A percentile compares a stretch with the other conserved stretches of the same genome.
phyloP scores from a whole-genome alignment of 2,113 vertebrate genomes.

The Camelus bactrianus region DNA sequence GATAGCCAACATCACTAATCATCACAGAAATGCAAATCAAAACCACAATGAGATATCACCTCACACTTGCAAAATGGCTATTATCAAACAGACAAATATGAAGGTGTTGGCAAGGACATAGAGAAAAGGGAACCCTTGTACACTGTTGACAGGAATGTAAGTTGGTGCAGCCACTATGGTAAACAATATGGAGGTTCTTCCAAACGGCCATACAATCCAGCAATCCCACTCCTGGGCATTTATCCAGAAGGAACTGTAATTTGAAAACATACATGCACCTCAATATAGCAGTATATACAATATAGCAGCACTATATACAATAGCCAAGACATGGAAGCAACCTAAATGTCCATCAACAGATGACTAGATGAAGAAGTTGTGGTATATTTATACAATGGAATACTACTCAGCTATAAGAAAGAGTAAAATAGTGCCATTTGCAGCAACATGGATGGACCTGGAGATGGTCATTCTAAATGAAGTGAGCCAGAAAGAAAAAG shows the following conservation, averaged over 20 bases:
- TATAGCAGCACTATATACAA: neutral
- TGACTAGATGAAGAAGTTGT: neutral
- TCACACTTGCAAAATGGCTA: neutral
- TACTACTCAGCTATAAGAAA: neutral
- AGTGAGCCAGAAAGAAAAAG: too few relatives aligned
- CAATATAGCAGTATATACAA: neutral
- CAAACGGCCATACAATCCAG: neutral
- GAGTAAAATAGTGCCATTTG: neutral
- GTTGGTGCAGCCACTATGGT: neutral
- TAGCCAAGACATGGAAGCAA: neutral
- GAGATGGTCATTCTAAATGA: too few relatives aligned
- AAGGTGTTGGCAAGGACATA: neutral
- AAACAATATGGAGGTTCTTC: neutral
- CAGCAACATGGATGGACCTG: too few relatives aligned
- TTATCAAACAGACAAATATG: neutral
- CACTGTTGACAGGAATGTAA: neutral
- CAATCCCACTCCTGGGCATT: neutral
- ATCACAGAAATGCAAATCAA: neutral
- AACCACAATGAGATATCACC: neutral
- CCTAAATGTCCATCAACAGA: neutral
- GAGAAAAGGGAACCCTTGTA: too few relatives aligned
- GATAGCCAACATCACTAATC: neutral
- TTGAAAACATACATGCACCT: neutral
- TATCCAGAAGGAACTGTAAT: neutral
- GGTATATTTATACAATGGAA: neutral